Evolutionary conservation across 2,797 vertebrate species (phyloP).

Genomic region (Taenioides sp.): DNA sequence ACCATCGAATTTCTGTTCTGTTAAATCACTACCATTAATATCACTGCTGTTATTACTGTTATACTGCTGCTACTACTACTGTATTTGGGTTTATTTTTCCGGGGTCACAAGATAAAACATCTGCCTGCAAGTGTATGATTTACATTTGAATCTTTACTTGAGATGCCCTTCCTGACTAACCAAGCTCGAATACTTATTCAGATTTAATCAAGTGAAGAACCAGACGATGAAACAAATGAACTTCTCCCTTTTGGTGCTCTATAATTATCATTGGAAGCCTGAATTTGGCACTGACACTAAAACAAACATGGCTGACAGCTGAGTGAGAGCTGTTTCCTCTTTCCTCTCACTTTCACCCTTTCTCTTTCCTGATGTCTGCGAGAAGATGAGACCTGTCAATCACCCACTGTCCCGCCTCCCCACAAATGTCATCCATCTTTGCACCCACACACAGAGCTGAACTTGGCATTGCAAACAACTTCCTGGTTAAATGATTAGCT

Average conservation of each 20-base stretch:
- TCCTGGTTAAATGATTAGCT: background rate
- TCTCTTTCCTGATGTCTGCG: conserved; percentile 18
- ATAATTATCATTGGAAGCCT: background rate
- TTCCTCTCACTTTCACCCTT: conserved; percentile 22
- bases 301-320: conserved; percentile 24
- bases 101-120: no score
- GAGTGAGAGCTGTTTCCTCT: conserved; percentile 11
- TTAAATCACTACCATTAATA: no score
- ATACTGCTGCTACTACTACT: no score
- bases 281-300: conserved; percentile 21
- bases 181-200: no score
- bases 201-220: no score
- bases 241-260: background rate
- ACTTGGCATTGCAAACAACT: background rate
- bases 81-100: no score
- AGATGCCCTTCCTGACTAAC: no score
- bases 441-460: background rate
- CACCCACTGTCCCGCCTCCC: conserved; percentile 18
- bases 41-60: no score
- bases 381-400: conserved; percentile 35
- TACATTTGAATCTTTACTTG: no score
- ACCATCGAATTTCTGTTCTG: background rate
- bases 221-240: no score
- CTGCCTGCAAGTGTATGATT: no score
- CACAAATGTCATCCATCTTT: conserved; percentile 15